Percentiles rank a stretch among this genome's conserved stretches.
phyloP scores from a whole-genome alignment of 1,140 invertebrate genomes.

The Drosophila pruinosa region DNA sequence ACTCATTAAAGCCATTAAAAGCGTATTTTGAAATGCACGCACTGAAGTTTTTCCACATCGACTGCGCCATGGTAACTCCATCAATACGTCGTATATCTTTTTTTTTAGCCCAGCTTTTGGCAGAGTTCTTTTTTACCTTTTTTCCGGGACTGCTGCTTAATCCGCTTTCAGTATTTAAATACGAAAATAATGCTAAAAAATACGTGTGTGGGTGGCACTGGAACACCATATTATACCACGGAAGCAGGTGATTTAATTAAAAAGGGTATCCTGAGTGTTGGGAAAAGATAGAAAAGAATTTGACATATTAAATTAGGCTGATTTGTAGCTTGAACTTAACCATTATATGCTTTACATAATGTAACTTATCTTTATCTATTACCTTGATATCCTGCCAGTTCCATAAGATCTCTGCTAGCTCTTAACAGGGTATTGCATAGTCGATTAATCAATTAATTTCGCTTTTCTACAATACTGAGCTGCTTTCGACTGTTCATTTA shows the following conservation, averaged over 20 bases:
- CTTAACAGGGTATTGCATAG: not conserved
- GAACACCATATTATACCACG: conserved; percentile 22
- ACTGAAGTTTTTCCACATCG: conserved; percentile 34
- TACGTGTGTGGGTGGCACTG: conserved; percentile 10
- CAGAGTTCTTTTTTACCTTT: conserved; percentile 9
- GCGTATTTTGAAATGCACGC: conserved; percentile 60
- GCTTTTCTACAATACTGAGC: not conserved
- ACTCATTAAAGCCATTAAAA: conserved; percentile 76
- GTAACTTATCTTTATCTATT: too few species aligned
- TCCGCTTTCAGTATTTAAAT: conserved; percentile 80
- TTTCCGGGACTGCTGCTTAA: conserved; percentile 41
- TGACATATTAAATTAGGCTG: not conserved
- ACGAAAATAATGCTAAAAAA: conserved; percentile 71
- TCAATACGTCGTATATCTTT: conserved; percentile 62
- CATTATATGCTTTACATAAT: too few species aligned
- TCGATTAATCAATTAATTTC: not conserved
- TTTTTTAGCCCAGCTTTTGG: conserved; percentile 58
- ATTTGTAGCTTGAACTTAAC: not conserved
- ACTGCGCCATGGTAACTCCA: conserved; percentile 62
- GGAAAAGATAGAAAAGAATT: not conserved
- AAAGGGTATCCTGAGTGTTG: not conserved
- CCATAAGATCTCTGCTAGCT: not conserved
- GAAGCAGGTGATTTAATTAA: not conserved
- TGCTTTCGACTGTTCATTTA: conserved; percentile 54
- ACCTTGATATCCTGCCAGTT: too few species aligned